Percentiles rank a stretch among this genome's conserved stretches.
phyloP scores from a whole-genome alignment of 2,113 vertebrate species.

The Columba livia region DNA sequence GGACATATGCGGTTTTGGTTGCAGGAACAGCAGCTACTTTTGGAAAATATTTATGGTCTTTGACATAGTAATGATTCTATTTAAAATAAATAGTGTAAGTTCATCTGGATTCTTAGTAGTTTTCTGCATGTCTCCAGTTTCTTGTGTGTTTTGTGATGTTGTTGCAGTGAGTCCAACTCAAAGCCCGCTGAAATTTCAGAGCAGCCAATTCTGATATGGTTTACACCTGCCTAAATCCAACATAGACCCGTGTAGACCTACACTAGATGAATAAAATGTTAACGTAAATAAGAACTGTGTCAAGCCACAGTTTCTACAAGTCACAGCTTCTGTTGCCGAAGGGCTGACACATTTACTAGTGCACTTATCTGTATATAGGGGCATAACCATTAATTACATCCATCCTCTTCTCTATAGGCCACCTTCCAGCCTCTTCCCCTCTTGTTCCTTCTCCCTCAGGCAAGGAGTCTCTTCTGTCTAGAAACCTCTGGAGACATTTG shows the following conservation, averaged over 20 bases:
- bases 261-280: neutral
- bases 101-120: neutral
- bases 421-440: slow-evolving; percentile 32
- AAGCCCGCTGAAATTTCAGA: neutral
- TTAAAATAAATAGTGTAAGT: neutral
- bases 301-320: neutral
- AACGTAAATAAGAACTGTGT: neutral
- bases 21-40: neutral
- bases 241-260: neutral
- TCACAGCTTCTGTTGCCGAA: neutral
- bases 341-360: slow-evolving; percentile 41
- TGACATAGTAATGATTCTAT: neutral
- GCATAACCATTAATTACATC: slow-evolving; percentile 37
- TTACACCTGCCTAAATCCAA: neutral
- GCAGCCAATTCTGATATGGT: neutral
- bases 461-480: neutral
- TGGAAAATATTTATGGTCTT: neutral
- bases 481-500: neutral
- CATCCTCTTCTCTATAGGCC: slow-evolving; percentile 5
- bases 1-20: neutral
- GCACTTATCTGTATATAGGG: slow-evolving; percentile 26
- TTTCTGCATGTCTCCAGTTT: neutral
- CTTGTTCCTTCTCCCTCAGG: slow-evolving; percentile 16
- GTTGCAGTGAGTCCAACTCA: neutral
- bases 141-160: neutral